These are phyloP conservation scores for Mythimna vitellina DNA, from an alignment of 2,888 invertebrate species.

Conservation along the genomic window DNA sequence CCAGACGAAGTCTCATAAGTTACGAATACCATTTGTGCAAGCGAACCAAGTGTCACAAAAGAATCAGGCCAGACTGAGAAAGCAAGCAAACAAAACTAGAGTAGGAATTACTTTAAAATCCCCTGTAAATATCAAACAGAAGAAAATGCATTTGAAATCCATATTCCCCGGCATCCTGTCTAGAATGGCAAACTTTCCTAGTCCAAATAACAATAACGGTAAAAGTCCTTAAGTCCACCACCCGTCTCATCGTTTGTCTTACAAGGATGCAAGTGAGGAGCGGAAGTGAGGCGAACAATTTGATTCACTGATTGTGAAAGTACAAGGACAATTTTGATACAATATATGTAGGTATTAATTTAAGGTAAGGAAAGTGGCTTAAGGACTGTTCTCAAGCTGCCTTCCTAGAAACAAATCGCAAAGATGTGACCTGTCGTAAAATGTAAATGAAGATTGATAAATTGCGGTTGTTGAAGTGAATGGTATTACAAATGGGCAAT, in stretches of 20 bases:
- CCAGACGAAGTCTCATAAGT: constrained; percentile 25
- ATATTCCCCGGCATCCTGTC: constrained; percentile 63
- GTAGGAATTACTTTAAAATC: constrained; percentile 60
- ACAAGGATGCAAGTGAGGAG: constrained; percentile 49
- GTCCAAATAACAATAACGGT: constrained; percentile 74
- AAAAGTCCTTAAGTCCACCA: constrained; percentile 70
- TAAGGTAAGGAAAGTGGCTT: no score
- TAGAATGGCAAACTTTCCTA: constrained; percentile 66
- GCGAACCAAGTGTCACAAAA: constrained; percentile 37
- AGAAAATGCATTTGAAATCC: constrained; percentile 67
- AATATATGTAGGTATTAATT: not conserved
- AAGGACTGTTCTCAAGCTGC: no score
- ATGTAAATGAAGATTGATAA: no score
- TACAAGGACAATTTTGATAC: not conserved
- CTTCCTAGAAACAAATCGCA: no score
- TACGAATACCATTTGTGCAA: constrained; percentile 38
- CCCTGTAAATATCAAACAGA: constrained; percentile 59
- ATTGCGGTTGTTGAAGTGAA: no score
- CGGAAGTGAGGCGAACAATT: not conserved
- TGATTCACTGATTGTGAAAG: not conserved
- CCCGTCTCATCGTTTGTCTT: constrained; percentile 62
- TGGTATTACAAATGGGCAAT: not conserved
- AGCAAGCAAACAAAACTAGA: constrained; percentile 35
- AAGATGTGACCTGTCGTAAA: no score
- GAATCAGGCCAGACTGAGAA: constrained; percentile 26